A percentile compares a stretch with the other conserved stretches of the same genome.
Evolutionary conservation across 2,113 vertebrate genomes (phyloP).

Genomic region (Poecile atricapillus): DNA sequence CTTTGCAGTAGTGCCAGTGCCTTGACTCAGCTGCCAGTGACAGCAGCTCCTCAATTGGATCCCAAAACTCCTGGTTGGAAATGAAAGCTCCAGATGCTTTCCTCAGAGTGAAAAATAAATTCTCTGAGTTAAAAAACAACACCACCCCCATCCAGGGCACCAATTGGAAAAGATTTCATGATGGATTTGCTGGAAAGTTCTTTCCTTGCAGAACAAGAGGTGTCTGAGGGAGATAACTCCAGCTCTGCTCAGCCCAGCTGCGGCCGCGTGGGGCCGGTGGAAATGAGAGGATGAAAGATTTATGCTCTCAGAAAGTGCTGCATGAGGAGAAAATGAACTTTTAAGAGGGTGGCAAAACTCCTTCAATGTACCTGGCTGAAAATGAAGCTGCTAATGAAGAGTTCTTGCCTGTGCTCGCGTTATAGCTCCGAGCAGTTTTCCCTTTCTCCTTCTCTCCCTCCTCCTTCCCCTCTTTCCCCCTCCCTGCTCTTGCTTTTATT

Average conservation of each 20-base stretch:
- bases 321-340: not conserved
- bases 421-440: not conserved
- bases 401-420: not conserved
- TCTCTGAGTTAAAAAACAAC: not conserved
- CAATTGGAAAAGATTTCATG: not conserved
- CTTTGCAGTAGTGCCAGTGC: not conserved
- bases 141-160: not conserved
- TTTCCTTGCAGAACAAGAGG: not conserved
- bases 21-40: not conserved
- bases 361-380: not conserved
- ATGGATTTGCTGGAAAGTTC: not conserved
- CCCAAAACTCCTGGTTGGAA: not conserved
- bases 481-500: not conserved
- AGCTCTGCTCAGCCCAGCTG: not conserved
- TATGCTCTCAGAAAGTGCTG: not conserved
- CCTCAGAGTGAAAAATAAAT: not conserved
- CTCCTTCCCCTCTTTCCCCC: not conserved
- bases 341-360: not conserved
- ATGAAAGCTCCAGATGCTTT: not conserved
- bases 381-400: constrained; percentile 1
- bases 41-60: not conserved
- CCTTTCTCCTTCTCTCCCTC: not conserved
- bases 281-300: not conserved
- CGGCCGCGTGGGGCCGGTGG: not conserved
- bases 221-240: not conserved